Base-by-base conservation (phyloP, 2,888 invertebrate genomes). In the Sturmia bella region DNA sequence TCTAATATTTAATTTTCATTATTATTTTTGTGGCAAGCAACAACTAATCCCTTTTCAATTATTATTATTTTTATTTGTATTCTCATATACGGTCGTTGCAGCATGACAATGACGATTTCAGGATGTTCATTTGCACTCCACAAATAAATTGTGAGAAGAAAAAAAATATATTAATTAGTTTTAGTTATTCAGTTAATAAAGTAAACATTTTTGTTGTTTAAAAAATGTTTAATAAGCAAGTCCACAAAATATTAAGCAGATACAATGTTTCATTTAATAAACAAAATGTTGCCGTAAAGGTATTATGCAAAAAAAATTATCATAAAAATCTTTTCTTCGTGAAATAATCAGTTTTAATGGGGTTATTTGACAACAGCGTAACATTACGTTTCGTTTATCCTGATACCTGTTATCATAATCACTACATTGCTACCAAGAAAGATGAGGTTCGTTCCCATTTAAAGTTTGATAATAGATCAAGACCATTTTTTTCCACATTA, bases 21-120 rank as follows among this genome's bases (percentile, higher is more conserved):
- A 73, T 59, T 79, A 79, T 73, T 72, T 37, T 43, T 79, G 66
- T 68, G 72, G 78, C 54, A 17, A 61, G 52, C 45, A 61, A 61
- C 50, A 50, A 50, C 68, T 59, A 69, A 76, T 69, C 52, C 78
- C 39, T 68, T 79, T 68, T 54, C 78, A 79, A 79, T 79, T 76
- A 69, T 79, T 76, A 69, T 76, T 66, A 61, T 66, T 79, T 72
- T 78, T 32, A 32, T 32, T 9, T 32, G 21, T 66, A 52, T 70
- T 57, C 27, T n/a, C 32, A 32, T 78, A 66, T 78, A 50, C 21
- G 45, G 15, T 52, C 24, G 21, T 17, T 77, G 69, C 12, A 32
- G 56, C 64, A 1, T 39, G 48, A 9, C 37, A n/a, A 57, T 59
- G 50, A 21, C 41, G 19, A 32, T 7, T 32, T 32, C 50, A 54